Conservation (phyloP, 2,113 vertebrate species). For the Ctenomys sociabilis region DNA sequence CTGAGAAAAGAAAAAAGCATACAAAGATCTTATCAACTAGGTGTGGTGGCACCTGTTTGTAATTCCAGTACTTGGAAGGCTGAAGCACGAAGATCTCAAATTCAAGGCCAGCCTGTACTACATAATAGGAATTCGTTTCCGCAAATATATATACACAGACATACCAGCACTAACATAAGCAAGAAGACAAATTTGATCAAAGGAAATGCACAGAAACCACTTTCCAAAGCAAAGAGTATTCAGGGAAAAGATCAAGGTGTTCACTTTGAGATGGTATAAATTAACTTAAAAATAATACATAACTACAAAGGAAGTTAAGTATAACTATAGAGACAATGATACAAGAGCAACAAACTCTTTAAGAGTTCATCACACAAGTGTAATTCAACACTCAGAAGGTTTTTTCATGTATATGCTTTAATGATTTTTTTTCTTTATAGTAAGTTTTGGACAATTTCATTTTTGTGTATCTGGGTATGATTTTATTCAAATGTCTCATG, state of each 20-base stretch:
- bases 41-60: not conserved
- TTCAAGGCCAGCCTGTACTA: not conserved
- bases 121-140: not conserved
- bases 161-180: not conserved
- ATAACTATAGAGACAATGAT: not conserved
- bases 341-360: not conserved
- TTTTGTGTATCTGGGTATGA: no score
- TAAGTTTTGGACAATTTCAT: no score
- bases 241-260: not conserved
- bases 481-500: no score
- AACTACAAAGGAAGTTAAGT: not conserved
- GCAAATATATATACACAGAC: not conserved
- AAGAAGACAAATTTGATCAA: not conserved
- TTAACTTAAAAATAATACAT: not conserved
- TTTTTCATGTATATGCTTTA: no score
- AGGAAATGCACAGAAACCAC: not conserved
- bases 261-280: not conserved
- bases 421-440: no score
- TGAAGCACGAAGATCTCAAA: not conserved
- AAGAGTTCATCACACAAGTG: not conserved
- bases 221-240: constrained; percentile 5
- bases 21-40: not conserved
- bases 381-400: not conserved
- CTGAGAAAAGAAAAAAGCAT: not conserved
- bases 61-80: not conserved